These are phyloP conservation scores for Helicoverpa assulta DNA, from an alignment of 2,888 invertebrate genomes.

Conservation along the genomic window DNA sequence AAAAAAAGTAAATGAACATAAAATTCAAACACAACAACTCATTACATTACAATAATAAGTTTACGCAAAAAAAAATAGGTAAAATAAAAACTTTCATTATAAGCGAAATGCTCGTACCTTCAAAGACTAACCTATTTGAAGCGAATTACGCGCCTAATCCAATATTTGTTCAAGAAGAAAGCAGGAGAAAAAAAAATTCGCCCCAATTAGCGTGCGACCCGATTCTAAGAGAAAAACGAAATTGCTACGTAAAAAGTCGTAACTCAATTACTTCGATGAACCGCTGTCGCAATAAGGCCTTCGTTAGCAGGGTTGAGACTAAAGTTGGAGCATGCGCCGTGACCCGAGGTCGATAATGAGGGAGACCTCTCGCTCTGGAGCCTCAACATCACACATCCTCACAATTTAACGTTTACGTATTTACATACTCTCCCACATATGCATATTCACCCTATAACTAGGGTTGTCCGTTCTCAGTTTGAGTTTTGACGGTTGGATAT, in stretches of 20 bases:
- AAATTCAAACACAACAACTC: conserved; percentile 54
- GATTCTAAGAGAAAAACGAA: conserved; percentile 88
- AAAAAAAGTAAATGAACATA: conserved; percentile 40
- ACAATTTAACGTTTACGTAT: conserved; percentile 88
- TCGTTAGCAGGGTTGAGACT: conserved; percentile 85
- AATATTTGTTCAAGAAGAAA: conserved; percentile 85
- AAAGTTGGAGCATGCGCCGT: conserved; percentile 89
- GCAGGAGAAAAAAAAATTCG: conserved; percentile 81
- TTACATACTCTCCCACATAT: conserved; percentile 89
- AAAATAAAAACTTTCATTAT: conserved; percentile 74
- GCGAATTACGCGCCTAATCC: conserved; percentile 86
- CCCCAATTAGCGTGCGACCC: conserved; percentile 87
- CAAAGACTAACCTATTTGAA: conserved; percentile 83
- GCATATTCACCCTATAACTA: conserved; percentile 85
- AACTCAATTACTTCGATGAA: conserved; percentile 90
- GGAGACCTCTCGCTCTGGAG: conserved; percentile 86
- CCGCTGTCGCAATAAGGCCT: conserved; percentile 89
- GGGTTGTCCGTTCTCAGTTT: conserved; percentile 49
- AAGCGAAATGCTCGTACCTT: conserved; percentile 68
- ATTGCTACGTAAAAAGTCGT: conserved; percentile 90
- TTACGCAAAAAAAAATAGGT: conserved; percentile 62
- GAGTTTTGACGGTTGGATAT: conserved; percentile 11
- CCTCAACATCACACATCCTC: conserved; percentile 89
- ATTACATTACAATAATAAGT: conserved; percentile 64
- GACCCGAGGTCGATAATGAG: conserved; percentile 91